These are phyloP conservation scores for Anarsia innoxiella DNA, from an alignment of 2,888 invertebrate species.

Conservation along the genomic window DNA sequence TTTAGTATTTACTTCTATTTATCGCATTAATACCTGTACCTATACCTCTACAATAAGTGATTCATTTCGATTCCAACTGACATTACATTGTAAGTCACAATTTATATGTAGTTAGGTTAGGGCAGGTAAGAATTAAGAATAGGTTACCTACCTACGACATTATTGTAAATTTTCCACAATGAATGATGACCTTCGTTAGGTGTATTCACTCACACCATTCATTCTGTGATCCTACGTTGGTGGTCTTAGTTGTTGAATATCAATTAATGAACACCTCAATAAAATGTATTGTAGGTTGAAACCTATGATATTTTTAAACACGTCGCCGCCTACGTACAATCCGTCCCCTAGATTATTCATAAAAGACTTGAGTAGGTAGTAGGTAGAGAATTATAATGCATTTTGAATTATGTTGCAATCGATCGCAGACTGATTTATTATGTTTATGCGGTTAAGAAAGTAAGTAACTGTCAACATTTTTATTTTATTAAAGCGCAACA, in stretches of 20 bases:
- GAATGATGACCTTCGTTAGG: slow-evolving; percentile 44
- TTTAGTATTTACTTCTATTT: no score
- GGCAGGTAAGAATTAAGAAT: slow-evolving; percentile 20
- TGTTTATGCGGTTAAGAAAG: no score
- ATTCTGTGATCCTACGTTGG: slow-evolving; percentile 33
- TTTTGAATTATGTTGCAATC: no score
- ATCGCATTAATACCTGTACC: no score
- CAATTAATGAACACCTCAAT: slow-evolving; percentile 1
- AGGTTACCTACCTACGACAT: slow-evolving; percentile 2
- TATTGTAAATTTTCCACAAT: slow-evolving; percentile 43
- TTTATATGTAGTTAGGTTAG: slow-evolving; percentile 10
- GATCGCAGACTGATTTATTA: no score
- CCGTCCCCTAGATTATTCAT: slow-evolving; percentile 22
- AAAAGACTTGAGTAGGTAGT: no score
- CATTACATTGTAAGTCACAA: no score
- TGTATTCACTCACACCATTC: slow-evolving; percentile 41
- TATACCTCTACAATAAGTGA: no score
- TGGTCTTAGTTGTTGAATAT: slow-evolving; percentile 24
- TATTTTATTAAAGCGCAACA: no score
- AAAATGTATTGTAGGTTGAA: no score
- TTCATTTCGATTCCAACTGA: no score
- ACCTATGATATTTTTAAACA: slow-evolving; percentile 17
- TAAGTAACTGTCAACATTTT: no score
- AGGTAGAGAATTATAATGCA: neutral
- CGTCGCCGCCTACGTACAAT: slow-evolving; percentile 20